Percentiles rank a stretch among this genome's conserved stretches.
Evolutionary conservation across 2,888 invertebrate species (phyloP).

Genomic region (Bedellia somnulentella): DNA sequence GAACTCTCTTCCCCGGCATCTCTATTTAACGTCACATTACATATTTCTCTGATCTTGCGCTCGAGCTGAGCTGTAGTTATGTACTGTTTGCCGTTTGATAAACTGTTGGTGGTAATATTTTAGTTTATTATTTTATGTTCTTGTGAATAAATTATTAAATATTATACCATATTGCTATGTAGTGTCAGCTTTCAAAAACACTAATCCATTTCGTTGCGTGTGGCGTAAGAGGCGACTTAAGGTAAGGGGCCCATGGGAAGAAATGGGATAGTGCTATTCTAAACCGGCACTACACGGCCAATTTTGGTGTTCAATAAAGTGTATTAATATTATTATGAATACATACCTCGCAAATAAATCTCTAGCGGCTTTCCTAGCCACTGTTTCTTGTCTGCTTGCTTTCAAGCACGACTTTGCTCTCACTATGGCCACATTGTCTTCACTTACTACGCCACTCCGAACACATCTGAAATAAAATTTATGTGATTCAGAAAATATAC

Average conservation of each 20-base stretch:
- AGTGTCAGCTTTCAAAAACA: too few relatives aligned
- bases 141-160: constrained; percentile 10
- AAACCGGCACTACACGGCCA: too few relatives aligned
- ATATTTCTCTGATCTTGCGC: constrained; percentile 71
- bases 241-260: too few relatives aligned
- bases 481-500: constrained; percentile 20
- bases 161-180: too few relatives aligned
- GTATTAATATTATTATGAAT: too few relatives aligned
- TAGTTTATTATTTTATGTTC: constrained; percentile 10
- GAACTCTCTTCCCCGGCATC: constrained; percentile 20
- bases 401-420: constrained; percentile 71
- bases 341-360: constrained; percentile 80
- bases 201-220: too few relatives aligned
- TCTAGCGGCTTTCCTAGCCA: constrained; percentile 83
- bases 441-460: constrained; percentile 60
- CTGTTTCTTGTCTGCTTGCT: constrained; percentile 84
- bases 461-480: constrained; percentile 62
- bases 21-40: constrained; percentile 35
- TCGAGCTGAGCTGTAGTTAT: constrained; percentile 83
- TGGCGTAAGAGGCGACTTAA: too few relatives aligned
- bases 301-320: too few relatives aligned
- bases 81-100: constrained; percentile 84
- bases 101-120: constrained; percentile 37
- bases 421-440: constrained; percentile 50
- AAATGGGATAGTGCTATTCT: too few relatives aligned